These are phyloP conservation scores for Pollenia griseotomentosa DNA, from an alignment of 2,888 invertebrate genomes.

Conservation along the genomic window DNA sequence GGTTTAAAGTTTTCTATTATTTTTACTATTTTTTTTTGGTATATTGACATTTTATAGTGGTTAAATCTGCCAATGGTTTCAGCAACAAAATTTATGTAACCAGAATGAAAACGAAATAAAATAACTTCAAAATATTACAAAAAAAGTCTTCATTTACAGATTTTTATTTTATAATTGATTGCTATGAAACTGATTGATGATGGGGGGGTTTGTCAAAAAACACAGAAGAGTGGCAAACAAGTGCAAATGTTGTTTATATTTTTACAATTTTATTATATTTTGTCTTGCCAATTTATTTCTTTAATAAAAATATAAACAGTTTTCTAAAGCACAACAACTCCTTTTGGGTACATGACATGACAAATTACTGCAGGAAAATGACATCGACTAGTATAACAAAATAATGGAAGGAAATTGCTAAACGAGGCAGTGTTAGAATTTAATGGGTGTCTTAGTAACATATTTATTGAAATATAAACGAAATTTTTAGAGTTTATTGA, in stretches of 20 bases:
- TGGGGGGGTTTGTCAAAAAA: background rate
- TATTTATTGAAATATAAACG: too few relatives aligned
- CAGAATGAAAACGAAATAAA: conserved; percentile 7
- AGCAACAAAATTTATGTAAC: conserved; percentile 44
- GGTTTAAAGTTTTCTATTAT: background rate
- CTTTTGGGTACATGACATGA: conserved; percentile 40
- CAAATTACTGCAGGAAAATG: conserved; percentile 41
- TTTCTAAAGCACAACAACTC: background rate
- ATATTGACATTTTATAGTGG: conserved; percentile 36
- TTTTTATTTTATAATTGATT: conserved; percentile 49
- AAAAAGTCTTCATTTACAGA: conserved; percentile 50
- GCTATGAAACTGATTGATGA: conserved; percentile 66
- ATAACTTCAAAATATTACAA: background rate
- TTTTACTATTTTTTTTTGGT: background rate
- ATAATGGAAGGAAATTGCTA: too few relatives aligned
- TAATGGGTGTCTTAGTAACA: too few relatives aligned
- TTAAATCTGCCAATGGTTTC: conserved; percentile 15
- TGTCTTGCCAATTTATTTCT: conserved; percentile 25
- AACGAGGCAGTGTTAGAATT: too few relatives aligned
- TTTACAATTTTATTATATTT: conserved; percentile 11
- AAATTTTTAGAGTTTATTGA: too few relatives aligned
- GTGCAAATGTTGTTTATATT: conserved; percentile 4
- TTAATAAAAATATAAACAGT: conserved; percentile 35
- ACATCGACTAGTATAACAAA: background rate
- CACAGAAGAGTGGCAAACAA: background rate